Evolutionary conservation across 2,888 invertebrate genomes (phyloP).

Genomic region (Aphodius sticticus): DNA sequence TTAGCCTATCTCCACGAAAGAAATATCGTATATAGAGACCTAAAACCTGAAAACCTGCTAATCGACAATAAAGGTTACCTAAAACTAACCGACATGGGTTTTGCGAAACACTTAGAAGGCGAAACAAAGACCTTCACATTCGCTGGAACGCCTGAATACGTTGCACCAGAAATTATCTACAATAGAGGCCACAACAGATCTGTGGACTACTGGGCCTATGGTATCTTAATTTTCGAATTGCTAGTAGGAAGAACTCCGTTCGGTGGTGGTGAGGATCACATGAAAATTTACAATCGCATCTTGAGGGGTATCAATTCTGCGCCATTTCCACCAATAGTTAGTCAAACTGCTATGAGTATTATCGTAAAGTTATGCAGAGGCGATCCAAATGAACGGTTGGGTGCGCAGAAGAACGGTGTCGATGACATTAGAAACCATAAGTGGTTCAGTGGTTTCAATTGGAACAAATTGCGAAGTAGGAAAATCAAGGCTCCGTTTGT

Average conservation of each 20-base stretch:
- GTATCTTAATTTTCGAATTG: conserved; percentile 85
- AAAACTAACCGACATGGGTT: conserved; percentile 93
- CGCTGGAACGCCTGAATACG: conserved; percentile 92
- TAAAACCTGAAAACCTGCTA: conserved; percentile 94
- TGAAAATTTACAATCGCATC: conserved; percentile 94
- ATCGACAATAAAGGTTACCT: conserved; percentile 84
- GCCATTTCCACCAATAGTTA: conserved; percentile 75
- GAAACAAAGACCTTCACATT: conserved; percentile 91
- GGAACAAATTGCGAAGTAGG: conserved; percentile 78
- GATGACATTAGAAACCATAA: conserved; percentile 84
- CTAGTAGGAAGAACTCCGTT: conserved; percentile 89
- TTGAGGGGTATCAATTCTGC: conserved; percentile 90
- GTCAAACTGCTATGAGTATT: conserved; percentile 79
- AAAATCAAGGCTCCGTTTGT: conserved; percentile 77
- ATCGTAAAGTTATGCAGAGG: conserved; percentile 85
- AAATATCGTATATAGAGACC: conserved; percentile 83
- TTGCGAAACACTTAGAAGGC: conserved; percentile 81
- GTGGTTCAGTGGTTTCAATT: conserved; percentile 92
- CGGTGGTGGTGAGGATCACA: conserved; percentile 77
- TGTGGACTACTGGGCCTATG: conserved; percentile 93
- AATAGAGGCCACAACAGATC: conserved; percentile 84
- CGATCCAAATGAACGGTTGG: conserved; percentile 85
- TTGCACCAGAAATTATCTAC: conserved; percentile 87
- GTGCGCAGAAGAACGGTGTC: conserved; percentile 86
- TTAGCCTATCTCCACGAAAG: conserved; percentile 86